Percentiles rank a stretch among this genome's conserved stretches.
These are phyloP conservation scores for Chiridota heheva DNA, from an alignment of 35 echinoderm and acorn worm species.

Conservation along the genomic window DNA sequence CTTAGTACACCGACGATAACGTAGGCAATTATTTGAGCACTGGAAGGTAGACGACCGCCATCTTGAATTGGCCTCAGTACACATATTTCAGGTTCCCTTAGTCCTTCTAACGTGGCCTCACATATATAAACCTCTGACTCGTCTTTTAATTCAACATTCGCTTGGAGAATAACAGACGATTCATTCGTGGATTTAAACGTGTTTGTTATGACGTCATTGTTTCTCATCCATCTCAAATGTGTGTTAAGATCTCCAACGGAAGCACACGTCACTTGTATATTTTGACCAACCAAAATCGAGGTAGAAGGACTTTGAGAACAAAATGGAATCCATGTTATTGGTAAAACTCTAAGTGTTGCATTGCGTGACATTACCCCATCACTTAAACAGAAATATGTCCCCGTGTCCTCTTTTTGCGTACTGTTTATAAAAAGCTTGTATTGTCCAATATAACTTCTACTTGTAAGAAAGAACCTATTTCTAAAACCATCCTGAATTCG, in stretches of 20 bases:
- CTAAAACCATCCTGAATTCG: background rate
- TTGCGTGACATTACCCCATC: background rate
- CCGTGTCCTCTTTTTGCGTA: background rate
- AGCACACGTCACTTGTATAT: background rate
- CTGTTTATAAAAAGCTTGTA: constrained; percentile 1
- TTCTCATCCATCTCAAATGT: constrained; percentile 41
- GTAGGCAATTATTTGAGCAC: constrained; percentile 14
- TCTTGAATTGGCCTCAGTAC: constrained; percentile 17
- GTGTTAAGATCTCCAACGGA: constrained; percentile 17
- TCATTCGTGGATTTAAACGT: background rate
- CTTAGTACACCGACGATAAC: constrained; percentile 25
- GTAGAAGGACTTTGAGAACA: background rate
- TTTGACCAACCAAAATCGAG: background rate
- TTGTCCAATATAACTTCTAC: background rate
- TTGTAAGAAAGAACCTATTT: constrained; percentile 19
- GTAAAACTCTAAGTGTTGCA: constrained; percentile 26
- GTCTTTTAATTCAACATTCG: constrained; percentile 7
- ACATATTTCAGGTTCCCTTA: constrained; percentile 19
- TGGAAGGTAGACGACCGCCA: background rate
- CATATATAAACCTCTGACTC: constrained; percentile 34
- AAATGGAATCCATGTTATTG: background rate
- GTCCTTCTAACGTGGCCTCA: constrained; percentile 13
- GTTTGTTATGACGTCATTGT: constrained; percentile 19
- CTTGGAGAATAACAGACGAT: constrained; percentile 3
- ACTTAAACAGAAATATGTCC: constrained; percentile 25